These are phyloP conservation scores for Leptinotarsa defecta DNA, from an alignment of 1,140 invertebrate genomes.

Conservation along the genomic window DNA sequence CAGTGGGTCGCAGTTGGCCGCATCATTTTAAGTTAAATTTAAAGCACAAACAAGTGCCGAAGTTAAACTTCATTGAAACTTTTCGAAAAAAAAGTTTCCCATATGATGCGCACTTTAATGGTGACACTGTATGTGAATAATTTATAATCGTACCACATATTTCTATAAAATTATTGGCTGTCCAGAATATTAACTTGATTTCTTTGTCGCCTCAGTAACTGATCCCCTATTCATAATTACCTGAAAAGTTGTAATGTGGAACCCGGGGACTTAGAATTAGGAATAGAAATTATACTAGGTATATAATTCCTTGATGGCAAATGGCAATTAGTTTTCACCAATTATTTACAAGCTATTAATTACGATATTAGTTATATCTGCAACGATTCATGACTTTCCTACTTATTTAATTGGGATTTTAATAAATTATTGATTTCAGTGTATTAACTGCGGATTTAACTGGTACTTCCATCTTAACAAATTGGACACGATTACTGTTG, in stretches of 20 bases:
- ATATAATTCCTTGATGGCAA: slow-evolving; percentile 15
- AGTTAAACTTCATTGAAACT: too few species aligned
- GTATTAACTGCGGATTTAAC: slow-evolving; percentile 19
- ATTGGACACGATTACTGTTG: slow-evolving; percentile 3
- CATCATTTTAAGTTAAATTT: too few species aligned
- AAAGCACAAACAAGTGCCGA: too few species aligned
- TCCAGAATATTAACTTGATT: too few species aligned
- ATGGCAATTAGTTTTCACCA: slow-evolving; percentile 25
- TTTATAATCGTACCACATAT: too few species aligned
- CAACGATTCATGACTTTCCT: slow-evolving; percentile 6
- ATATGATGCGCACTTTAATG: too few species aligned
- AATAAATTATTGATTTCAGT: slow-evolving; percentile 20
- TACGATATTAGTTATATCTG: slow-evolving; percentile 17
- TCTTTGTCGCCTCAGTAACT: not conserved
- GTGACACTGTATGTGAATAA: too few species aligned
- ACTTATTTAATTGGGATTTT: slow-evolving; percentile 10
- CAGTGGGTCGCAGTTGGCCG: too few species aligned
- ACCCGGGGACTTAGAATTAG: not conserved
- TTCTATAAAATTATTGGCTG: too few species aligned
- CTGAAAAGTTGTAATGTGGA: not conserved
- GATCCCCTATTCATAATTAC: not conserved
- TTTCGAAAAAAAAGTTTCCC: too few species aligned
- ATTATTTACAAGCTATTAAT: slow-evolving; percentile 22
- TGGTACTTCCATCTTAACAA: slow-evolving; percentile 2
- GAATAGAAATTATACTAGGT: not conserved